A percentile compares a stretch with the other conserved stretches of the same genome.
Evolutionary conservation across 2,113 vertebrate genomes (phyloP).

Genomic region (Hoplias malabaricus): DNA sequence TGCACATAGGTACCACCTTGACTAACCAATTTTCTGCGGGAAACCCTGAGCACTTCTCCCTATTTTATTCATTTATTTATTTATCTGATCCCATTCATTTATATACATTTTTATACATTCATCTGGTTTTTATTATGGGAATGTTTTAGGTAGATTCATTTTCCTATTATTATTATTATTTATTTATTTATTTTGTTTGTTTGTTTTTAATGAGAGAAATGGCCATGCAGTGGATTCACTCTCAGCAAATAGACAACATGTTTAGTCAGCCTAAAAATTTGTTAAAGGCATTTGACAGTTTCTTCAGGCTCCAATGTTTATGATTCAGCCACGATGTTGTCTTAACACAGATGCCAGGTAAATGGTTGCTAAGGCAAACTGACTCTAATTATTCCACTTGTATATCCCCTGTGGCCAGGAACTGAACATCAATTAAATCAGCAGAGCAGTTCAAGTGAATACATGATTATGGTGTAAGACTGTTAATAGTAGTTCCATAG

Average conservation of each 20-base stretch:
- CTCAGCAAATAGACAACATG: neutral
- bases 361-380: constrained; percentile 10
- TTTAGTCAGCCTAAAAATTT: neutral
- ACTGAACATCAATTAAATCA: neutral
- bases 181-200: too few species aligned
- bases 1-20: too few species aligned
- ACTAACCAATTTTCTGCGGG: too few species aligned
- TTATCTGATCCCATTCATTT: neutral
- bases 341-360: neutral
- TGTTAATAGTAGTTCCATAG: neutral
- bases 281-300: neutral
- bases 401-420: neutral
- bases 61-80: neutral
- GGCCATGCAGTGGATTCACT: neutral
- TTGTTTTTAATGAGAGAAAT: neutral
- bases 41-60: too few species aligned
- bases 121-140: neutral
- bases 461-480: neutral
- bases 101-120: neutral
- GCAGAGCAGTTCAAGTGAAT: neutral
- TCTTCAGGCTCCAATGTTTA: constrained; percentile 6
- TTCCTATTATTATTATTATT: too few species aligned
- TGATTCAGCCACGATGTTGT: constrained; percentile 70
- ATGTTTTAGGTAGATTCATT: neutral
- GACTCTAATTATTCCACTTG: neutral